phyloP scores from a whole-genome alignment of 2,113 vertebrate genomes.

The Corvus cornix region DNA sequence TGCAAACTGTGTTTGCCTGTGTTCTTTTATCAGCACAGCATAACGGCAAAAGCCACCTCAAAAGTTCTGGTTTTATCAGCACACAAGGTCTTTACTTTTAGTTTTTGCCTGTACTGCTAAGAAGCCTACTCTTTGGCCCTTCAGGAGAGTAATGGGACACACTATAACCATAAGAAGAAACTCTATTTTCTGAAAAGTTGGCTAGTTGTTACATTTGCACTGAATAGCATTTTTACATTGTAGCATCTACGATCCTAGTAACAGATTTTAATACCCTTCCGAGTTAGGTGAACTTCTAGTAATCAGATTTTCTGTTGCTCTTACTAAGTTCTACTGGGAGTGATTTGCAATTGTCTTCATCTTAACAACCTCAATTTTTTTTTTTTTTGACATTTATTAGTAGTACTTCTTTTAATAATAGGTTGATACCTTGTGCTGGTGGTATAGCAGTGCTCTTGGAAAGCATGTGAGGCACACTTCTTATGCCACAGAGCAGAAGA shows the following conservation, averaged over 20 bases:
- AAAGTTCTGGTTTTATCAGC: not conserved
- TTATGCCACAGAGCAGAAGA: not conserved
- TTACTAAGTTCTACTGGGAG: not conserved
- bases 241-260: not conserved
- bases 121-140: not conserved
- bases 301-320: not conserved
- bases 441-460: not conserved
- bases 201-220: not conserved
- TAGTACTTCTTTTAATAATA: not conserved
- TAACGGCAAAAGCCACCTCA: not conserved
- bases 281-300: not conserved
- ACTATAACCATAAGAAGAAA: not conserved
- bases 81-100: not conserved
- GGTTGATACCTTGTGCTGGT: not conserved
- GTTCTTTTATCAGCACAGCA: not conserved
- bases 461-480: not conserved
- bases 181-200: not conserved
- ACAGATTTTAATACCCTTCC: not conserved
- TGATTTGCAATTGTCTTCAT: not conserved
- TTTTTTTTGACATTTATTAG: not conserved
- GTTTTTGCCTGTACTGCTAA: not conserved
- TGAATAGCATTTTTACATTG: not conserved
- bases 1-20: not conserved
- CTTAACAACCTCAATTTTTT: not conserved
- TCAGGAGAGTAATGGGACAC: not conserved